phyloP scores from a whole-genome alignment of 1,140 invertebrate species.

The Eurosta solidaginis region DNA sequence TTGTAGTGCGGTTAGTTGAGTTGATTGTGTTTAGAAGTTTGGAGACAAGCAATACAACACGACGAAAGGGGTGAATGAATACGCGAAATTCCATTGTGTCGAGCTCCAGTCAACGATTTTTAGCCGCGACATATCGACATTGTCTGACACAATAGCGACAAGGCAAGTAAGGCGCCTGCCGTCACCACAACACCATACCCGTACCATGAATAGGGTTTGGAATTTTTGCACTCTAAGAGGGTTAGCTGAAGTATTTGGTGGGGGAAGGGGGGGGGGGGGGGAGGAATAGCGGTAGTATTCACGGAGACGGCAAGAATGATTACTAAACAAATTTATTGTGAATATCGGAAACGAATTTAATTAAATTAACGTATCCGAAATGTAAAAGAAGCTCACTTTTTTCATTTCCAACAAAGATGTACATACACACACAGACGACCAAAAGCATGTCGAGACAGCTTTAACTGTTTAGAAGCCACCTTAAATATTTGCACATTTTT shows the following conservation, averaged over 20 bases:
- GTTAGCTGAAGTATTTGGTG: background rate
- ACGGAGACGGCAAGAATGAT: background rate
- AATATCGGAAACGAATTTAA: background rate
- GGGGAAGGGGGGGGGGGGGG: background rate
- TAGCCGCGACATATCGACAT: background rate
- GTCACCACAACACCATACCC: too few species aligned
- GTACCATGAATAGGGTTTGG: background rate
- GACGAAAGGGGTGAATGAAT: background rate
- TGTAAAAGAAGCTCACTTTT: background rate
- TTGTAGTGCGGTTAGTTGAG: slow-evolving; percentile 8
- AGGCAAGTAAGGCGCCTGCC: background rate
- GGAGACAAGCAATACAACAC: background rate
- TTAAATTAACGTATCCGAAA: background rate
- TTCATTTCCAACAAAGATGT: background rate
- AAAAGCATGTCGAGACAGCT: too few species aligned
- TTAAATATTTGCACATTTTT: background rate
- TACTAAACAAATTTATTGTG: background rate
- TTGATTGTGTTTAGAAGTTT: background rate
- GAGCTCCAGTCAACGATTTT: background rate
- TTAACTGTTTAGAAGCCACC: too few species aligned
- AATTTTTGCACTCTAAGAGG: background rate
- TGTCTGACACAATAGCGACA: slow-evolving; percentile 9
- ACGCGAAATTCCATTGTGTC: slow-evolving; percentile 23
- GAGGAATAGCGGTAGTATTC: background rate
- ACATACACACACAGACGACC: background rate